These are phyloP conservation scores for Ctenopoma kingsleyae DNA, from an alignment of 2,797 vertebrate species.

Conservation along the genomic window DNA sequence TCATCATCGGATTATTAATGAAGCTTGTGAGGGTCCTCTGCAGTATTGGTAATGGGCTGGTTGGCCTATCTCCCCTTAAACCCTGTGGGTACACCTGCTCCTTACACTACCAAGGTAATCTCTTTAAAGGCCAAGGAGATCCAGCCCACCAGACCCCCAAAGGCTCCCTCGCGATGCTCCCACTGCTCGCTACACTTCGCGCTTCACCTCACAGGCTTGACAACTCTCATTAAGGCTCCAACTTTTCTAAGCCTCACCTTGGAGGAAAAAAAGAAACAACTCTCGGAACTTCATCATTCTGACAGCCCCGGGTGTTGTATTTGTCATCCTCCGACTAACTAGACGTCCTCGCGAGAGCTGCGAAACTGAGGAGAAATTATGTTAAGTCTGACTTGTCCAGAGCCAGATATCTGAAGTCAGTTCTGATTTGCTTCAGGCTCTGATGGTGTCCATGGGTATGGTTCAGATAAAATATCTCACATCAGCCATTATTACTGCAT, in stretches of 20 bases:
- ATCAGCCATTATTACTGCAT: conserved; percentile 45
- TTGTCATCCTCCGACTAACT: conserved; percentile 80
- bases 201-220: conserved; percentile 75
- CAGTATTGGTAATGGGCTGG: conserved; percentile 86
- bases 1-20: conserved; percentile 91
- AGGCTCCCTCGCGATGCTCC: conserved; percentile 64
- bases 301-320: conserved; percentile 75
- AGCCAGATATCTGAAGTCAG: conserved; percentile 45
- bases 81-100: conserved; percentile 83
- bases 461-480: conserved; percentile 45
- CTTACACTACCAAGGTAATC: conserved; percentile 87
- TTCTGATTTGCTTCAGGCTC: conserved; percentile 49
- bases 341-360: conserved; percentile 60
- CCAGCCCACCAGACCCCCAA: conserved; percentile 76
- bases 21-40: conserved; percentile 83
- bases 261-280: conserved; percentile 46
- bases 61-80: conserved; percentile 79
- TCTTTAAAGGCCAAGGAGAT: conserved; percentile 85
- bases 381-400: conserved; percentile 43
- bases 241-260: conserved; percentile 74
- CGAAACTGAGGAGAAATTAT: conserved; percentile 60
- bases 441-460: conserved; percentile 28
- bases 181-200: conserved; percentile 48
- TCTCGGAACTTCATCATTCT: conserved; percentile 72
- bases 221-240: conserved; percentile 81